Conservation (phyloP, 2,797 vertebrate species). For the Sciurus carolinensis region DNA sequence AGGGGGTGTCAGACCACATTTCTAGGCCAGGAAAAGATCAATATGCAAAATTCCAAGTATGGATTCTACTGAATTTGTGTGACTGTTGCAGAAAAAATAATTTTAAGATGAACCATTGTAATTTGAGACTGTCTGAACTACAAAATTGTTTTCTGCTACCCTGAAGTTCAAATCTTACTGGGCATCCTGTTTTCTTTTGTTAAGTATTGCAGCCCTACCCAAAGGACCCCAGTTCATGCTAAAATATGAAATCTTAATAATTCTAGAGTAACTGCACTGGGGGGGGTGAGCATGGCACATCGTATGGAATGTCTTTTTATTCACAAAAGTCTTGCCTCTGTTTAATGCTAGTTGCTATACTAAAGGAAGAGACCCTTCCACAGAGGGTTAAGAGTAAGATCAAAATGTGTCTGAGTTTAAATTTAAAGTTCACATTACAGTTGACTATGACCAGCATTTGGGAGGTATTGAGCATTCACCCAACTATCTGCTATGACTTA, state of each 20-base stretch:
- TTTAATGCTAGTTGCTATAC: background rate
- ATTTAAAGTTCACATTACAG: background rate
- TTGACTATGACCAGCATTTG: background rate
- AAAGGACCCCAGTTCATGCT: background rate
- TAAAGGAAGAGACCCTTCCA: background rate
- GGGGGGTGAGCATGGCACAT: background rate
- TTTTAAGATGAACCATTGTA: background rate
- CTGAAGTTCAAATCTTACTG: background rate
- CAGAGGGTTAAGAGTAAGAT: background rate
- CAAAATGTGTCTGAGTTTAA: constrained; percentile 30
- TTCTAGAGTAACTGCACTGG: background rate
- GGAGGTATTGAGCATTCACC: background rate
- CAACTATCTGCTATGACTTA: background rate
- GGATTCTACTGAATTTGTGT: background rate
- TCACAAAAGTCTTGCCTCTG: background rate
- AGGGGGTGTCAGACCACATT: background rate
- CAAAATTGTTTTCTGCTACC: background rate
- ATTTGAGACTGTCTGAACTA: background rate
- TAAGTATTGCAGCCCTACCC: background rate
- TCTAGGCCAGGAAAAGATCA: background rate
- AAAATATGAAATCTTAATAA: background rate
- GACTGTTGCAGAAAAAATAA: background rate
- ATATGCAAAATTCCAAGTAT: background rate
- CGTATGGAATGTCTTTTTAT: background rate
- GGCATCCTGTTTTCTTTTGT: background rate